Evolutionary conservation across 1,140 invertebrate species (phyloP).

Genomic region (Parapsyche elsis): DNA sequence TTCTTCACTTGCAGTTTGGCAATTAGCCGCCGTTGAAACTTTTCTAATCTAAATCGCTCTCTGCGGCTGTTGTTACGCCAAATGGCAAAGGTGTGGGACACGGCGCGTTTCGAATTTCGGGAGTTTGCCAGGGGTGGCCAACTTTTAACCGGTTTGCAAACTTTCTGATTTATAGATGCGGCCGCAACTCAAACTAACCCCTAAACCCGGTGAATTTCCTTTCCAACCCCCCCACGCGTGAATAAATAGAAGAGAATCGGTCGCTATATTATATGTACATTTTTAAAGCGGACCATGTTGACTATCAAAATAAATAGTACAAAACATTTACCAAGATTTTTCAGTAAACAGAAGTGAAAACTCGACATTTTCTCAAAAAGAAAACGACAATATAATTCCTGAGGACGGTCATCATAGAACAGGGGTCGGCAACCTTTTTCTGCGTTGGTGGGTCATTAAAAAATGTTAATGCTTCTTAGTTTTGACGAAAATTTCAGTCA

Average conservation of each 20-base stretch:
- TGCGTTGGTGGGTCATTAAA: too few species aligned
- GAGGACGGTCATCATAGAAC: too few species aligned
- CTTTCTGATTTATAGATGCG: slow-evolving; percentile 53
- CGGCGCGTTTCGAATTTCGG: slow-evolving; percentile 6
- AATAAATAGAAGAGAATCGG: slow-evolving; percentile 13
- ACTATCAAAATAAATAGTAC: too few species aligned
- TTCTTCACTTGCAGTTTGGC: slow-evolving; percentile 52
- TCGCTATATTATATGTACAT: background rate
- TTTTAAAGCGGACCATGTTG: too few species aligned
- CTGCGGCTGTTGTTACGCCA: background rate
- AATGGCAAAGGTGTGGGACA: background rate
- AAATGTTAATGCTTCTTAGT: too few species aligned
- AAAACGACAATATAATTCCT: too few species aligned
- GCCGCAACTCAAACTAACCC: slow-evolving; percentile 43
- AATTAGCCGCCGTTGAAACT: slow-evolving; percentile 53
- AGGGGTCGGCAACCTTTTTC: too few species aligned
- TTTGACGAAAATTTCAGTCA: too few species aligned
- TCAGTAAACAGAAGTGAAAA: too few species aligned
- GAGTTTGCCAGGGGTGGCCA: slow-evolving; percentile 20
- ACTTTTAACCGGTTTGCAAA: slow-evolving; percentile 53
- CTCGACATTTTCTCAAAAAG: too few species aligned
- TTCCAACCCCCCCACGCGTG: background rate
- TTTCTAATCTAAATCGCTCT: slow-evolving; percentile 53
- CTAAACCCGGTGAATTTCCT: too few species aligned
- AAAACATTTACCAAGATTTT: too few species aligned